A percentile compares a stretch with the other conserved stretches of the same genome.
These are phyloP conservation scores for Syrista parreyssii DNA, from an alignment of 2,888 invertebrate species.

Conservation along the genomic window DNA sequence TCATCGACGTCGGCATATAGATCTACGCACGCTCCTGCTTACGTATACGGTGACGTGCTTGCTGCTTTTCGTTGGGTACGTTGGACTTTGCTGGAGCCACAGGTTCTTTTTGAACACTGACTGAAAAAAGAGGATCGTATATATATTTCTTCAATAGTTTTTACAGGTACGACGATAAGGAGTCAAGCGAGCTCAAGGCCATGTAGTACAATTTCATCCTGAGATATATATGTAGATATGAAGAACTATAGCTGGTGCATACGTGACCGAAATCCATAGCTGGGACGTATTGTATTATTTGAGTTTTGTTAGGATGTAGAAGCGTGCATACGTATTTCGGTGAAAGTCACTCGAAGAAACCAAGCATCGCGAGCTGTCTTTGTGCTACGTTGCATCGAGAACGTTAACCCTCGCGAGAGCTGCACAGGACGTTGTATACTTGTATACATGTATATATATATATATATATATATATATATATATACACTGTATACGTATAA, in stretches of 20 bases:
- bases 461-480: too few species aligned
- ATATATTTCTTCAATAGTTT: background rate
- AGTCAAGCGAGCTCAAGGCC: background rate
- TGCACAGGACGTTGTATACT: background rate
- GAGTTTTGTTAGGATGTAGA: background rate
- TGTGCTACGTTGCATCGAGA: background rate
- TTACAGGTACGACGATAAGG: background rate
- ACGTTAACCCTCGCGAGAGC: background rate
- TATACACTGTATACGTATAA: background rate
- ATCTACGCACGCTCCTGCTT: background rate
- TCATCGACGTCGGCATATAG: background rate
- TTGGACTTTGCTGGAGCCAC: background rate
- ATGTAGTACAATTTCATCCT: background rate
- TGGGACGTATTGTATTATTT: background rate
- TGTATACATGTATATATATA: background rate
- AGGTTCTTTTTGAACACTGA: background rate
- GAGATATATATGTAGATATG: background rate
- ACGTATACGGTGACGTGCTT: background rate
- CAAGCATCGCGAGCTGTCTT: background rate
- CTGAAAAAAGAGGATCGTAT: background rate
- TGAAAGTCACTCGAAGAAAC: constrained; percentile 1
- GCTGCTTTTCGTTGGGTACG: background rate
- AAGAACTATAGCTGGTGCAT: background rate
- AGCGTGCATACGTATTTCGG: constrained; percentile 1
- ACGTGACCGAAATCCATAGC: background rate